These are phyloP conservation scores for Phocides pigmalion DNA, from an alignment of 1,140 invertebrate species.

Conservation along the genomic window DNA sequence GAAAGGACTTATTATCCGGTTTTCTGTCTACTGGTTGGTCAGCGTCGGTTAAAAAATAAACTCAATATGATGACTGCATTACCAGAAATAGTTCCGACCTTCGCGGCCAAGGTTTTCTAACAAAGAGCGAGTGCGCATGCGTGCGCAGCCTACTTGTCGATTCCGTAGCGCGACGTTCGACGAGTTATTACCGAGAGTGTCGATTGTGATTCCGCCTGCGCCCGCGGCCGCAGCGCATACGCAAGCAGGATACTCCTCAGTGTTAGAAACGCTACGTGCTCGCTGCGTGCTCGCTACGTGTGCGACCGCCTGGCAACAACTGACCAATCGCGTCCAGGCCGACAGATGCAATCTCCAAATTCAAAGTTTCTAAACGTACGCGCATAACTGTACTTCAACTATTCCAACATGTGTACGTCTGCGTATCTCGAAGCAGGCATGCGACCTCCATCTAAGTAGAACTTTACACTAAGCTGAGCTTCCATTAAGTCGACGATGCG, in stretches of 20 bases:
- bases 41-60: no score
- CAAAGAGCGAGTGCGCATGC: constrained; percentile 34
- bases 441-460: constrained; percentile 16
- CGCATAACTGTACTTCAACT: constrained; percentile 34
- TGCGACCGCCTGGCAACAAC: constrained; percentile 33
- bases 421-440: background rate
- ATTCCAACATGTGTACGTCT: background rate
- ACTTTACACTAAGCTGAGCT: background rate
- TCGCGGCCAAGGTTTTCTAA: constrained; percentile 39
- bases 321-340: constrained; percentile 13
- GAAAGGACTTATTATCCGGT: no score
- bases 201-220: constrained; percentile 59
- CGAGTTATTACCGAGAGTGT: constrained; percentile 63
- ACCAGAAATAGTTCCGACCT: constrained; percentile 39
- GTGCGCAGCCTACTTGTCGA: constrained; percentile 49
- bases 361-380: constrained; percentile 31
- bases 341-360: constrained; percentile 39
- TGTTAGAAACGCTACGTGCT: constrained; percentile 48
- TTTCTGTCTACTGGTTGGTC: no score
- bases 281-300: constrained; percentile 31
- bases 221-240: constrained; percentile 45
- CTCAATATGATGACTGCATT: constrained; percentile 15
- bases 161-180: constrained; percentile 46
- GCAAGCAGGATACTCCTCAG: constrained; percentile 44
- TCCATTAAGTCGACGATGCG: background rate